Evolutionary conservation across 2,888 invertebrate genomes (phyloP).

Genomic region (Agriopis leucophaearia): DNA sequence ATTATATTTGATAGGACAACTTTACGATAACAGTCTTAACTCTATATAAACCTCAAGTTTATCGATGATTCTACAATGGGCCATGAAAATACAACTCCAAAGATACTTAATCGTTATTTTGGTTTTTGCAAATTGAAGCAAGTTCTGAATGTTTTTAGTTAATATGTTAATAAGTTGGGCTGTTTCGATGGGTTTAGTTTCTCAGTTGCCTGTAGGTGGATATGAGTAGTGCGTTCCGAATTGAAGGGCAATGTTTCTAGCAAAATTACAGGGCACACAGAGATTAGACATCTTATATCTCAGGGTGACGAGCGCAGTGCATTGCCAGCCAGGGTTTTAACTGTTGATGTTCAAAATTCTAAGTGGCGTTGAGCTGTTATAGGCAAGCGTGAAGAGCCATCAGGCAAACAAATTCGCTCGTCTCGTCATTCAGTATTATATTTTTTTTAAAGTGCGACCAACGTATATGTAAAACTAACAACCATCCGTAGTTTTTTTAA

Average conservation of each 20-base stretch:
- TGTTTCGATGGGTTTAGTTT: constrained; percentile 23
- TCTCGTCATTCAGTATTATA: too few relatives aligned
- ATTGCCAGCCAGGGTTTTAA: too few relatives aligned
- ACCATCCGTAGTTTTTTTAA: background rate
- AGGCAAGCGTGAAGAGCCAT: too few relatives aligned
- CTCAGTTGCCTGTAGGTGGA: constrained; percentile 6
- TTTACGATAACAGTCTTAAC: background rate
- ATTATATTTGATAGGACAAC: background rate
- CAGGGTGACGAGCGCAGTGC: too few relatives aligned
- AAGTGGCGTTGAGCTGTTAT: too few relatives aligned
- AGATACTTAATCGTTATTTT: constrained; percentile 1
- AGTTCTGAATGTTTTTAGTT: constrained; percentile 26
- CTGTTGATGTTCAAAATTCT: too few relatives aligned
- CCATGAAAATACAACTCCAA: background rate
- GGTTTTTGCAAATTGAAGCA: constrained; percentile 26
- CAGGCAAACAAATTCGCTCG: too few relatives aligned
- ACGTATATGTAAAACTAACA: background rate
- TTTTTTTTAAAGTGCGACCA: too few relatives aligned
- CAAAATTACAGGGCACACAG: too few relatives aligned
- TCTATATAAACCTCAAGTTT: background rate
- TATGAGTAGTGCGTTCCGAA: too few relatives aligned
- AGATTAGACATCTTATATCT: too few relatives aligned
- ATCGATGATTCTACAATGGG: background rate
- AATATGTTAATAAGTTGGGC: constrained; percentile 26
- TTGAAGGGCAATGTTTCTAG: too few relatives aligned